These are phyloP conservation scores for Lycaon pictus DNA, from an alignment of 2,113 vertebrate species.

Conservation along the genomic window DNA sequence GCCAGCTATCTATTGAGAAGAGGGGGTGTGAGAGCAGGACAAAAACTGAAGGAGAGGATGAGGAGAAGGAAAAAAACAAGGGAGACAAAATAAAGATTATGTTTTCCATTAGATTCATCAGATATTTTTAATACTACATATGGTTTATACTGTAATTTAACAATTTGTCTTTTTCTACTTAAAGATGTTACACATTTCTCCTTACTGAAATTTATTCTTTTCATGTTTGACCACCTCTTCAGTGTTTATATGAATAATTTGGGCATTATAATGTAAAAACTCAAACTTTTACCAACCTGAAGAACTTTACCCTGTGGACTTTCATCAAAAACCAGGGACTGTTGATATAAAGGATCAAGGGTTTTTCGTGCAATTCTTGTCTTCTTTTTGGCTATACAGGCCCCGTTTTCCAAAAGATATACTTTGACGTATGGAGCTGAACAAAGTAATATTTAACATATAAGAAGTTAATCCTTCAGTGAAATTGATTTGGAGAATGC, in stretches of 20 bases:
- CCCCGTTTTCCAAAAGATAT: conserved; percentile 97
- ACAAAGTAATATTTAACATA: conserved; percentile 61
- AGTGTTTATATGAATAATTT: neutral
- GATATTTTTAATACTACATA: neutral
- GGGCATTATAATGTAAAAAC: neutral
- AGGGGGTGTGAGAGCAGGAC: neutral
- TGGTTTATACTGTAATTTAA: neutral
- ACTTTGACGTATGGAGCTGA: conserved; percentile 99
- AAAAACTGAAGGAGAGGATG: neutral
- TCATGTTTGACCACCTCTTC: neutral
- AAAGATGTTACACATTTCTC: neutral
- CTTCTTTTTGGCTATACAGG: conserved; percentile 99
- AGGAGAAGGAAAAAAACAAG: neutral
- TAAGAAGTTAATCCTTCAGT: neutral
- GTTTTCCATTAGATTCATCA: neutral
- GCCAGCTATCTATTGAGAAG: neutral
- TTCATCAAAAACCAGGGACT: conserved; percentile 97
- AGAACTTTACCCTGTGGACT: conserved; percentile 98
- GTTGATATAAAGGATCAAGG: conserved; percentile 98
- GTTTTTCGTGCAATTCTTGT: conserved; percentile 99
- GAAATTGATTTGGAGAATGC: neutral
- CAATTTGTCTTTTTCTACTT: neutral
- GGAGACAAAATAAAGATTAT: neutral
- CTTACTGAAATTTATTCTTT: neutral
- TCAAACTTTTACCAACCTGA: conserved; percentile 91